These are phyloP conservation scores for Rhagoletis pomonella DNA, from an alignment of 1,140 invertebrate species.

Conservation along the genomic window DNA sequence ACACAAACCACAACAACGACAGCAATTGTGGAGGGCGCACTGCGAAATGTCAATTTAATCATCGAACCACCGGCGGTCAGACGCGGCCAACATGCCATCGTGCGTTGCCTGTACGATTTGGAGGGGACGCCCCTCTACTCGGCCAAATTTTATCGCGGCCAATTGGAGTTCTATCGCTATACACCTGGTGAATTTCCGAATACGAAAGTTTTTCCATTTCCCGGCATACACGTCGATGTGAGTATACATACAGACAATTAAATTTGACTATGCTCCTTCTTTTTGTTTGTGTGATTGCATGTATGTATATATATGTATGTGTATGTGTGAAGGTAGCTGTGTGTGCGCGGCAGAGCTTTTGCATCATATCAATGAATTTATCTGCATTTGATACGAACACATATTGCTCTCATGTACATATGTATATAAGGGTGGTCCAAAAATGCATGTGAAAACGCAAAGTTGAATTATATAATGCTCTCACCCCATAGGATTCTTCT, in stretches of 20 bases:
- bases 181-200: constrained; percentile 81
- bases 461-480: no score
- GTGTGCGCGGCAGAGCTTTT: no score
- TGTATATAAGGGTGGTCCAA: not conserved
- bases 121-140: constrained; percentile 84
- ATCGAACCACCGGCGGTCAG: constrained; percentile 78
- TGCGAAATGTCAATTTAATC: constrained; percentile 76
- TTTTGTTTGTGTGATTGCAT: not conserved
- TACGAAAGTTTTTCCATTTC: constrained; percentile 82
- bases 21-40: constrained; percentile 68
- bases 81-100: constrained; percentile 79
- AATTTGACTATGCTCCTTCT: no score
- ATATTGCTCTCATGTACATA: not conserved
- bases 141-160: constrained; percentile 87
- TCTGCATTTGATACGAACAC: not conserved
- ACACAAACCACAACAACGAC: constrained; percentile 24
- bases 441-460: no score
- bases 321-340: not conserved
- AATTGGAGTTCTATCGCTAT: constrained; percentile 85
- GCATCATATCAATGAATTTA: constrained; percentile 22
- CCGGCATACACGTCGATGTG: constrained; percentile 85
- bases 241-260: constrained; percentile 75
- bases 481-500: no score
- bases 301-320: not conserved
- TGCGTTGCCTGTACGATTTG: constrained; percentile 85